Evolutionary conservation across 2,797 vertebrate species (phyloP).

Genomic region (Salarias fasciatus): DNA sequence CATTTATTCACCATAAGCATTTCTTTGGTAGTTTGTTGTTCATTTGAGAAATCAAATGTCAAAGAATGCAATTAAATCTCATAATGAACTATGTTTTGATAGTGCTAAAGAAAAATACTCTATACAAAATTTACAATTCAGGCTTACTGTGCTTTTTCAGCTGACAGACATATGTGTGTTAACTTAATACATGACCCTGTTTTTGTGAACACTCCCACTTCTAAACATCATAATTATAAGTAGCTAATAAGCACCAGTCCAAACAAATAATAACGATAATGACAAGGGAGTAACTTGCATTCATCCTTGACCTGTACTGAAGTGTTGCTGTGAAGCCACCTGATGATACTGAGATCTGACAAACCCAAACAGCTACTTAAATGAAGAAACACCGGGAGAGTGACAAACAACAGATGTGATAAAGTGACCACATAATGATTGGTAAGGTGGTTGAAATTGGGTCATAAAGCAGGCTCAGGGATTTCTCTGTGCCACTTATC

Average conservation of each 20-base stretch:
- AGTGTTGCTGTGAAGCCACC: background rate
- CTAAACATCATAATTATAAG: background rate
- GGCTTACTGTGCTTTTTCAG: no score
- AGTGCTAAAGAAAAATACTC: no score
- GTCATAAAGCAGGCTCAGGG: conserved; percentile 42
- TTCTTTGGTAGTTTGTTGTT: no score
- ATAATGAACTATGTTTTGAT: no score
- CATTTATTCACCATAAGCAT: no score
- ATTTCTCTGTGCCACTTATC: conserved; percentile 59
- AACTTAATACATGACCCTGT: no score
- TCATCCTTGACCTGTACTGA: background rate
- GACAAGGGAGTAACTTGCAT: background rate
- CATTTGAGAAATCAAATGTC: no score
- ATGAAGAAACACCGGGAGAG: conserved; percentile 12
- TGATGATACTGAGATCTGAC: background rate
- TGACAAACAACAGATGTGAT: conserved; percentile 28
- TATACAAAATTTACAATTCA: no score
- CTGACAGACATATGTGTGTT: no score
- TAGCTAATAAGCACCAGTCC: background rate
- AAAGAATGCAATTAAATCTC: no score
- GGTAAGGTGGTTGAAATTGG: conserved; percentile 42
- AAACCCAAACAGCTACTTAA: conserved; percentile 12
- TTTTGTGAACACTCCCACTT: background rate
- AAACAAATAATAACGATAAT: background rate
- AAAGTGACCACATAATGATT: conserved; percentile 36